Percentiles rank a stretch among this genome's conserved stretches.
Conservation (phyloP, 2,113 vertebrate species). For the Chaetops frenatus region DNA sequence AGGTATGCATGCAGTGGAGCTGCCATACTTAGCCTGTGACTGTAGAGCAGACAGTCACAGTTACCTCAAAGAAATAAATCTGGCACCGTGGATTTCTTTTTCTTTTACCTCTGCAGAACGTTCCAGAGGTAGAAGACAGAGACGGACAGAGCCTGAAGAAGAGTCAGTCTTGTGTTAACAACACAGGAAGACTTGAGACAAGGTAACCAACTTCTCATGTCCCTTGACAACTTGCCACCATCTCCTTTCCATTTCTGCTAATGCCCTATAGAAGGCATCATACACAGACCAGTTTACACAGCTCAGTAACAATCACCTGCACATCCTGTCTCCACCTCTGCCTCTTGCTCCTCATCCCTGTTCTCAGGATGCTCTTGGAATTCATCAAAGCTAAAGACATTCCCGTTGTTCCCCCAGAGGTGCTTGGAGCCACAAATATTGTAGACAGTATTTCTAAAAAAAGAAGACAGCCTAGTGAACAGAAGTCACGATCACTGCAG, state of each 20-base stretch:
- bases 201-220: neutral
- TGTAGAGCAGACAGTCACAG: neutral
- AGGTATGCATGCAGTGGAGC: neutral
- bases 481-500: neutral
- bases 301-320: constrained; percentile 2
- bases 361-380: constrained; percentile 21
- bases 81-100: neutral
- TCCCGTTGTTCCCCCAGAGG: constrained; percentile 63
- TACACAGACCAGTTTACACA: neutral
- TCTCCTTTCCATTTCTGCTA: neutral
- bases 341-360: neutral
- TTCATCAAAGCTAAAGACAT: constrained; percentile 59
- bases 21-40: neutral
- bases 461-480: neutral
- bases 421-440: constrained; percentile 76
- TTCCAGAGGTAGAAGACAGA: neutral
- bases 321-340: neutral
- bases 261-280: neutral
- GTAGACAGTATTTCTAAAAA: constrained; percentile 84
- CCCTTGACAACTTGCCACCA: neutral
- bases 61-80: neutral
- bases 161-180: neutral
- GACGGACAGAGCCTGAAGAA: neutral
- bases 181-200: neutral
- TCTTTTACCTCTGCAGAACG: neutral